phyloP scores from a whole-genome alignment of 2,113 vertebrate genomes.

The Bujurquina vittata region DNA sequence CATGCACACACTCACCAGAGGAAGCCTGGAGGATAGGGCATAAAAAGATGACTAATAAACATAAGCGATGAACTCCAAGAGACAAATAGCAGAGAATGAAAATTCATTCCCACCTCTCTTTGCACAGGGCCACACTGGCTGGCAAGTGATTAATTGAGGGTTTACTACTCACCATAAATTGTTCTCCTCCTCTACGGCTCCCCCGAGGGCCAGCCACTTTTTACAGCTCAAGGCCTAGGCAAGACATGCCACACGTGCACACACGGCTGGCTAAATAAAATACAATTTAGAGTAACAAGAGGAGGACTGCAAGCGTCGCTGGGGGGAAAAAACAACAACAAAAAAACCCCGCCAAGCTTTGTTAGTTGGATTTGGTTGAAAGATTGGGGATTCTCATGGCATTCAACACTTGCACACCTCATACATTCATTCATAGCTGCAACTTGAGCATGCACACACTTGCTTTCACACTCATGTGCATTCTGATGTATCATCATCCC shows the following conservation, averaged over 20 bases:
- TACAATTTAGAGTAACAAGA: constrained; percentile 65
- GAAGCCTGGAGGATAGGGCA: constrained; percentile 74
- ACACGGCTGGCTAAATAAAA: constrained; percentile 61
- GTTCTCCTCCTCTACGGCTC: constrained; percentile 81
- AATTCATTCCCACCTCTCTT: constrained; percentile 94
- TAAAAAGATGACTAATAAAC: constrained; percentile 89
- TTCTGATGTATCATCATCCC: constrained; percentile 61
- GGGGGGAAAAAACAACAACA: constrained; percentile 34
- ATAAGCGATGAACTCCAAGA: constrained; percentile 91
- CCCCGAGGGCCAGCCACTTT: constrained; percentile 72
- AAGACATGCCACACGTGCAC: constrained; percentile 47
- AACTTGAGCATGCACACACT: background rate
- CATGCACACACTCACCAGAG: constrained; percentile 15
- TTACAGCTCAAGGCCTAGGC: constrained; percentile 76
- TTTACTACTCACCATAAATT: constrained; percentile 91
- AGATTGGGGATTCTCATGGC: constrained; percentile 14
- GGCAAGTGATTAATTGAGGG: constrained; percentile 93
- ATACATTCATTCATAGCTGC: constrained; percentile 11
- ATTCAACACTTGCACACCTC: constrained; percentile 21
- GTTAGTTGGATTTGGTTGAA: constrained; percentile 35
- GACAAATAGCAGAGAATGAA: constrained; percentile 89
- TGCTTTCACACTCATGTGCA: background rate
- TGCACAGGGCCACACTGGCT: constrained; percentile 84
- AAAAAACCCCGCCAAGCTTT: constrained; percentile 27
- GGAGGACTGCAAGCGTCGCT: constrained; percentile 33